phyloP scores from a whole-genome alignment of 2,113 vertebrate species.

The Carassius carassius region DNA sequence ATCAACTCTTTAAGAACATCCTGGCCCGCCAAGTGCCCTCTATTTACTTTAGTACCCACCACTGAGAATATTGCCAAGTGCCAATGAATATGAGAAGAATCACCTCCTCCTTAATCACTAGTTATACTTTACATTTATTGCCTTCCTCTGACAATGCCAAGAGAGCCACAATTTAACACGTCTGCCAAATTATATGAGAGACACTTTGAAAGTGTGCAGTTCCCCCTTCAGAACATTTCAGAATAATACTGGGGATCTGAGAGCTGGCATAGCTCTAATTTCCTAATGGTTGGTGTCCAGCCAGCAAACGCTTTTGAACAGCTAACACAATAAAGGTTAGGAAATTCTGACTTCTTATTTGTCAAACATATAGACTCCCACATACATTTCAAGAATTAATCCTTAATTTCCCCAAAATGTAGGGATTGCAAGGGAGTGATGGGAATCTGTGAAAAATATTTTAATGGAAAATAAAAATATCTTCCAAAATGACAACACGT shows the following conservation, averaged over 20 bases:
- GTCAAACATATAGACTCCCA: too few relatives aligned
- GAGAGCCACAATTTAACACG: conserved; percentile 56
- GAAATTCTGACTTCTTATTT: too few relatives aligned
- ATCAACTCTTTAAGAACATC: conserved; percentile 6
- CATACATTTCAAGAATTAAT: too few relatives aligned
- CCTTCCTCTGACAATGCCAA: conserved; percentile 44
- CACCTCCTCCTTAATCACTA: conserved; percentile 60
- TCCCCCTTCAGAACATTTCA: conserved; percentile 46
- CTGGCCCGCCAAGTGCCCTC: conserved; percentile 54
- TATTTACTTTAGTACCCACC: conserved; percentile 57
- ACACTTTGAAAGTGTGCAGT: conserved; percentile 59
- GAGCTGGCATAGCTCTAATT: conserved; percentile 52
- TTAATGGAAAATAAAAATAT: not conserved
- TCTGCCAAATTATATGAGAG: conserved; percentile 43
- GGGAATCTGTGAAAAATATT: too few relatives aligned
- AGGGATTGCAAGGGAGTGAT: not conserved
- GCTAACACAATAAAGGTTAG: too few relatives aligned
- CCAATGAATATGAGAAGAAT: conserved; percentile 62
- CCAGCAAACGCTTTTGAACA: conserved; percentile 31
- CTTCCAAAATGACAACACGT: not conserved
- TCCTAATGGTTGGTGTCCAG: conserved; percentile 45
- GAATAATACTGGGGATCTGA: conserved; percentile 63
- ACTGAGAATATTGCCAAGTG: conserved; percentile 52
- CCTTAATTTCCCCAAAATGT: not conserved
- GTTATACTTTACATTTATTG: conserved; percentile 64